phyloP scores from a whole-genome alignment of 2,888 invertebrate species.

The Zygaena filipendulae region DNA sequence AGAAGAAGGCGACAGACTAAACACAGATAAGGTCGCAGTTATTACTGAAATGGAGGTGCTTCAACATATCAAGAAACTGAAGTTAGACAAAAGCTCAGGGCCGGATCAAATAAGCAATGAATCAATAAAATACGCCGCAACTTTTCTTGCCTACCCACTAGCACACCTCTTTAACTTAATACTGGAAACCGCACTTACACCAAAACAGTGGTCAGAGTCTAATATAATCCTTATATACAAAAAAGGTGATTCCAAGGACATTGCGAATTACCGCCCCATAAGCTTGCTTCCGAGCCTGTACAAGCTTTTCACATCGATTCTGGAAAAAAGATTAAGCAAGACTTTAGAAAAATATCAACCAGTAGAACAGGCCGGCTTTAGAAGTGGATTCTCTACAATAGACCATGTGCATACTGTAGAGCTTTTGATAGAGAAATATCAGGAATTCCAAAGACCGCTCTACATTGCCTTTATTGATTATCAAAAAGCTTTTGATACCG shows the following conservation, averaged over 20 bases:
- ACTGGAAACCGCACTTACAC: slow-evolving; percentile 7
- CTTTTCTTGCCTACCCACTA: slow-evolving; percentile 1
- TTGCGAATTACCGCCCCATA: slow-evolving; percentile 14
- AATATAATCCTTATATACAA: slow-evolving; percentile 12
- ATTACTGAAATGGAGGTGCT: slow-evolving; percentile 12
- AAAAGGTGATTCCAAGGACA: slow-evolving; percentile 10
- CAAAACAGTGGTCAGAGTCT: slow-evolving; percentile 12
- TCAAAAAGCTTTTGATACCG: slow-evolving; percentile 8
- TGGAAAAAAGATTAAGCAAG: slow-evolving; percentile 10
- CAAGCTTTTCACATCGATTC: slow-evolving; percentile 13
- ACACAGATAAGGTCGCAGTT: slow-evolving; percentile 5
- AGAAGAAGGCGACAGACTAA: too few species aligned
- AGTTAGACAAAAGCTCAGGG: slow-evolving; percentile 6
- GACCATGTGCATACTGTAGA: slow-evolving; percentile 11
- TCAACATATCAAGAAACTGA: slow-evolving; percentile 6
- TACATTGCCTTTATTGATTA: slow-evolving; percentile 9
- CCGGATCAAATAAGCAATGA: slow-evolving; percentile 3
- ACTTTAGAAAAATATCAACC: slow-evolving; percentile 11
- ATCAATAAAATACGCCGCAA: not conserved
- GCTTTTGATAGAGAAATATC: slow-evolving; percentile 11
- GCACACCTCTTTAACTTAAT: slow-evolving; percentile 9
- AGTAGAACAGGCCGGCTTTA: slow-evolving; percentile 14
- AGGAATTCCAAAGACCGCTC: slow-evolving; percentile 8
- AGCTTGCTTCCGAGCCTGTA: slow-evolving; percentile 12
- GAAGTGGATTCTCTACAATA: slow-evolving; percentile 9